These are phyloP conservation scores for Nothocercus julius DNA, from an alignment of 2,113 vertebrate species.

Conservation along the genomic window DNA sequence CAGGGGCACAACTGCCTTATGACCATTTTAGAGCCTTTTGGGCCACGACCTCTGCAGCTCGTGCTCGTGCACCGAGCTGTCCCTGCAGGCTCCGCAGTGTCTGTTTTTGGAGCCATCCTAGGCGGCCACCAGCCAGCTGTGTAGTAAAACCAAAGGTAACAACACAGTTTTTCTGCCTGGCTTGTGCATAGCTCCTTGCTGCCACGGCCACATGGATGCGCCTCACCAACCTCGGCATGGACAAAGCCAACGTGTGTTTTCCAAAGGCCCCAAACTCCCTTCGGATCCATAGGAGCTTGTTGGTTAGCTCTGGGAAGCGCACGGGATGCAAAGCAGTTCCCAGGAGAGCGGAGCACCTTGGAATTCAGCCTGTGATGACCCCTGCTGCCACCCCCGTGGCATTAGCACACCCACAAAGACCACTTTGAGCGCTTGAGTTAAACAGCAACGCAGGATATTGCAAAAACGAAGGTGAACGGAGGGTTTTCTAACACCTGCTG, in stretches of 20 bases:
- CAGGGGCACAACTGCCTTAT: not conserved
- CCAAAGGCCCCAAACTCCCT: not conserved
- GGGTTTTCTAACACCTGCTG: not conserved
- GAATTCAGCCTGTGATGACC: not conserved
- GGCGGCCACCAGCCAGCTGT: not conserved
- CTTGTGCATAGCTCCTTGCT: not conserved
- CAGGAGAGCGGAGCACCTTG: not conserved
- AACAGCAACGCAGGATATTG: accelerated
- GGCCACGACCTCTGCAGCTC: not conserved
- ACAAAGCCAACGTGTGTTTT: accelerated
- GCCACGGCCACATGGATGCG: not conserved
- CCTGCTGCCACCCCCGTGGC: not conserved
- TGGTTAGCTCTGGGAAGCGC: not conserved
- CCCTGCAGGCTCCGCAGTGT: not conserved
- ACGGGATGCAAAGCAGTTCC: accelerated
- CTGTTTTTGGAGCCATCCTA: not conserved
- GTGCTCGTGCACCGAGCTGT: not conserved
- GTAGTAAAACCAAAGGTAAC: not conserved
- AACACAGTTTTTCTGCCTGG: accelerated
- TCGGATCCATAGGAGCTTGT: accelerated
- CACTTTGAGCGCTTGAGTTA: not conserved
- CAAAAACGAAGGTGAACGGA: not conserved
- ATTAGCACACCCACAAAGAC: accelerated
- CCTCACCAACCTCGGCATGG: not conserved
- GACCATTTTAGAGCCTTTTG: not conserved